Evolutionary conservation across 2,113 vertebrate genomes (phyloP).

Genomic region (Oceanites oceanicus): DNA sequence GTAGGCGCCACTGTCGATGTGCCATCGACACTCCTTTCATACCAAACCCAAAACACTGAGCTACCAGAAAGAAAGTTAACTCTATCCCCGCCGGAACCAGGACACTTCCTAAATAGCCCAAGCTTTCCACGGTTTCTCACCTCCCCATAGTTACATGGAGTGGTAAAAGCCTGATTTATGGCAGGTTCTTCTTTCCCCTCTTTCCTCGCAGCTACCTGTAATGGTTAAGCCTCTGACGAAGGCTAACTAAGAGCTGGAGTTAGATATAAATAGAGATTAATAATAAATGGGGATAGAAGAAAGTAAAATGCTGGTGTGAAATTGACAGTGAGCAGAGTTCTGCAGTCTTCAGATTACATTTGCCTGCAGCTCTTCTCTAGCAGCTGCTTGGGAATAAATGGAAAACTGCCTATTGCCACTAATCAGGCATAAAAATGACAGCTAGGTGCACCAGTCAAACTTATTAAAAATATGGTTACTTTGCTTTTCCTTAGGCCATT

Average conservation of each 20-base stretch:
- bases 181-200: neutral
- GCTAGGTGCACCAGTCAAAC: neutral
- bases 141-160: neutral
- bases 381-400: conserved; percentile 38
- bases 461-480: neutral
- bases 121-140: neutral
- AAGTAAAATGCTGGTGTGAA: conserved; percentile 24
- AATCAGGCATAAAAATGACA: conserved; percentile 7
- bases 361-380: conserved; percentile 22
- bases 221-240: conserved; percentile 51
- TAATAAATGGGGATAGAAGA: conserved; percentile 62
- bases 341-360: conserved; percentile 7
- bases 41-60: too few species aligned
- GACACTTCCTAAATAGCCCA: neutral
- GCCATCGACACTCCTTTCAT: too few species aligned
- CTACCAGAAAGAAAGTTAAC: too few species aligned
- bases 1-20: too few species aligned
- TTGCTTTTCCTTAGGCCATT: conserved; percentile 21
- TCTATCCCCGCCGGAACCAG: too few species aligned
- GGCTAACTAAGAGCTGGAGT: conserved; percentile 39
- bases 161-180: neutral
- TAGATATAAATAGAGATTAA: conserved; percentile 72
- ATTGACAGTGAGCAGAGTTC: conserved; percentile 6
- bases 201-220: conserved; percentile 9
- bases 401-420: neutral